Base-by-base conservation (phyloP, 2,113 vertebrate genomes). In the Ptychochromis oligacanthus region DNA sequence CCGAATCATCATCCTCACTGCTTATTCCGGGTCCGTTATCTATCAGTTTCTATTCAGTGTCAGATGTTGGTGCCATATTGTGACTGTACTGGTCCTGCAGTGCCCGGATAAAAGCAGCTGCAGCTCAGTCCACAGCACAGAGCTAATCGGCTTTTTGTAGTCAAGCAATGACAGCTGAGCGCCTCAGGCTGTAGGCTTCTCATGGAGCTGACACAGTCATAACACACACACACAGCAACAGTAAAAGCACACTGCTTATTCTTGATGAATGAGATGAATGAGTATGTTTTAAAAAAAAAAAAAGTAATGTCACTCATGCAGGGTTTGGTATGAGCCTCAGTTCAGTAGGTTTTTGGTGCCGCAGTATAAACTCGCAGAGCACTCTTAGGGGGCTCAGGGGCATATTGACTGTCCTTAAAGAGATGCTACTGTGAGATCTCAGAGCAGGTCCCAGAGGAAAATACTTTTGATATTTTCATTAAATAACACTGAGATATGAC, bases 141-240 rank as follows among this genome's bases (percentile, higher is more conserved):
- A 61, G 81, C 85, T 93, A 93, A 93, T 91, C 91, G 88, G 91
- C 89, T 92, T 91, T 86, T 46, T 88, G 70, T 8, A 17, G 49
- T 13, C 74, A 78, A 75, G 31, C 64, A 78, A 72, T 80, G 83
- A 84, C 75, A 82, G 85, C 78, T 78, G 54, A 88, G 14, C 52
- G 77, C 81, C 55, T 28, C 57, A 38, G 62, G 17, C 74, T 77
- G 52, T 70, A 34, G 34, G 43, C 55, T 65, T 40, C 70, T 55
- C 72, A 46, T 55, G 13, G 75, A 57, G 26, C 70, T 83, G 28
- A 18, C 43, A 31, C 57, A 26, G 13, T 24, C 14, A 46, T 46
- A 15, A 46, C 13, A 10, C 52, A 54, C 20, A n/a, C 52, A 10
- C 49, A 1, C 40, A 14, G 4, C 40, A 43, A 14, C 40, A 43